Evolutionary conservation across 2,113 vertebrate genomes (phyloP).

Genomic region (Amphiprion percula): DNA sequence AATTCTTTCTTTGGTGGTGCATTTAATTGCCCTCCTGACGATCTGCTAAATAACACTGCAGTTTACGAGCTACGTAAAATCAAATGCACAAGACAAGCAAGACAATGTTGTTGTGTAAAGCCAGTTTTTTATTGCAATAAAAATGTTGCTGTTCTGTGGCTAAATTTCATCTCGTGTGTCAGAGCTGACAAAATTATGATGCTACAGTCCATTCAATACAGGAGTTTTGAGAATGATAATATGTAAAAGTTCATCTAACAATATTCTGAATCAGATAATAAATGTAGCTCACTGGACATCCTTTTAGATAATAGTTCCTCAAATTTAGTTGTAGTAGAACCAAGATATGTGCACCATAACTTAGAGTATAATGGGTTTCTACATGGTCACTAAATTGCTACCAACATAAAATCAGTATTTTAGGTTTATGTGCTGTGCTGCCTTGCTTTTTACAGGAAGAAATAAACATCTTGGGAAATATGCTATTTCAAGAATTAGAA

Average conservation of each 20-base stretch:
- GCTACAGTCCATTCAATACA: background rate
- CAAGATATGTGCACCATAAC: no score
- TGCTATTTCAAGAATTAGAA: no score
- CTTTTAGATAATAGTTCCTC: no score
- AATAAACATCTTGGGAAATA: no score
- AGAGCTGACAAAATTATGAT: background rate
- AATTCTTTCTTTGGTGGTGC: background rate
- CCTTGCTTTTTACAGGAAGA: no score
- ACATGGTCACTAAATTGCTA: no score
- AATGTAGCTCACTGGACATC: no score
- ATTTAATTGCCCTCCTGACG: conserved; percentile 1
- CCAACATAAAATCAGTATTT: no score
- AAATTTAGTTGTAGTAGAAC: no score
- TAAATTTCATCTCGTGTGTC: background rate
- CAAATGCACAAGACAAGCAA: conserved; percentile 15
- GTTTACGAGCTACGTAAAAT: conserved; percentile 5
- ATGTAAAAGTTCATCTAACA: background rate
- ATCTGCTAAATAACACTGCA: background rate
- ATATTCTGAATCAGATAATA: background rate
- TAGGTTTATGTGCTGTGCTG: no score
- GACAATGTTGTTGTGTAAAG: background rate
- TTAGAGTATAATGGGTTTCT: no score
- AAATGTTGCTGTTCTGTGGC: conserved; percentile 12
- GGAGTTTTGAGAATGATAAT: background rate
- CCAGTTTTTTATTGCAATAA: background rate